Conservation (phyloP, 1,140 invertebrate genomes). For the Rhagoletis pomonella region DNA sequence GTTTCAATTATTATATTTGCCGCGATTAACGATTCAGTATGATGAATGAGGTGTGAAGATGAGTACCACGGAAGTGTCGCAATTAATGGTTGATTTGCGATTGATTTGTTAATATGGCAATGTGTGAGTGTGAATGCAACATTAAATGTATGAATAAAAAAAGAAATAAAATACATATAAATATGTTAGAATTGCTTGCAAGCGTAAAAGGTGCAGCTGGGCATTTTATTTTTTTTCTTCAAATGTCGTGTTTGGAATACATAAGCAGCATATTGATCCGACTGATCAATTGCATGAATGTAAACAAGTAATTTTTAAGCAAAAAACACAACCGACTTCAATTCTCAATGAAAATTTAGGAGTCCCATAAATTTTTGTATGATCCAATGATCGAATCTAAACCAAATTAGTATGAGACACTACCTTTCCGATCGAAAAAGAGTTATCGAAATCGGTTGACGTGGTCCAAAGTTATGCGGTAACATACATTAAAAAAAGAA, state of each 20-base stretch:
- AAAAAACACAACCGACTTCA: no score
- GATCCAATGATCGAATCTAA: no score
- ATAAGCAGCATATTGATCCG: background rate
- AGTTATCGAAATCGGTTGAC: no score
- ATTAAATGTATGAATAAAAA: conserved; percentile 18
- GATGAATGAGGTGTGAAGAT: conserved; percentile 20
- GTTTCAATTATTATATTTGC: background rate
- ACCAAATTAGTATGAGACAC: no score
- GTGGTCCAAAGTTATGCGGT: no score
- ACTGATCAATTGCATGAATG: background rate
- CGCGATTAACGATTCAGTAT: background rate
- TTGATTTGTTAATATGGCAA: background rate
- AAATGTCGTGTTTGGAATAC: no score
- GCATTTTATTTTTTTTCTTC: no score
- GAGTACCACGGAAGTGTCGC: background rate
- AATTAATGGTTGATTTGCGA: background rate
- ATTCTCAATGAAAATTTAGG: no score
- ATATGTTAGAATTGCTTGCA: conserved; percentile 32
- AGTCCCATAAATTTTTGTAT: no score
- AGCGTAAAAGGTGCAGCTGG: background rate
- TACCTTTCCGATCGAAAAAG: no score
- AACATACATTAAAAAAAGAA: no score
- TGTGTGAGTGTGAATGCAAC: conserved; percentile 29
- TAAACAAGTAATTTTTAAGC: no score
- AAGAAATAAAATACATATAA: conserved; percentile 44